Conservation (phyloP, 2,888 invertebrate species). For the Philaethria dido region DNA sequence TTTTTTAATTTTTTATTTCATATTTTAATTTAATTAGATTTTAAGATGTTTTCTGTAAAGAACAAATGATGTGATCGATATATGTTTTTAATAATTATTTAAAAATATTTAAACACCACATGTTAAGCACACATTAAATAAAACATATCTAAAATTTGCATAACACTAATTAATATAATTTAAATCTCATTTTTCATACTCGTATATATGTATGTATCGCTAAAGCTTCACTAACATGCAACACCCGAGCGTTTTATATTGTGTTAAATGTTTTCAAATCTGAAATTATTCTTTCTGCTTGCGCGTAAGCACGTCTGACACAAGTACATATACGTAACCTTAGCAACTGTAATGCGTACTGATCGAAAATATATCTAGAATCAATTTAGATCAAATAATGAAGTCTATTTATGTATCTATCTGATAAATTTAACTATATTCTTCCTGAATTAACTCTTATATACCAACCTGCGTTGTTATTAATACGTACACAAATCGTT, state of each 20-base stretch:
- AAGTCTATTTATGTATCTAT: slow-evolving; percentile 59
- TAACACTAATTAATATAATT: slow-evolving; percentile 27
- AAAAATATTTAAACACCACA: neutral
- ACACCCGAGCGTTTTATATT: slow-evolving; percentile 45
- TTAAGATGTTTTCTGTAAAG: slow-evolving; percentile 45
- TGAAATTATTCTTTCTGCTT: slow-evolving; percentile 61
- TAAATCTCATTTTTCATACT: slow-evolving; percentile 46
- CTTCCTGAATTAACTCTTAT: slow-evolving; percentile 72
- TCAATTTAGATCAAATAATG: slow-evolving; percentile 32
- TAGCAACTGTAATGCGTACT: slow-evolving; percentile 83
- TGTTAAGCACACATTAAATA: neutral
- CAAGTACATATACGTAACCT: slow-evolving; percentile 58
- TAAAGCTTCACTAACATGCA: slow-evolving; percentile 62
- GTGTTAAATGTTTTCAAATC: slow-evolving; percentile 51
- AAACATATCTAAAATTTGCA: slow-evolving; percentile 9
- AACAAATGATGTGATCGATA: slow-evolving; percentile 17
- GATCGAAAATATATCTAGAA: slow-evolving; percentile 50
- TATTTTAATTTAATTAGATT: slow-evolving; percentile 38
- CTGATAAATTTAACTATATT: slow-evolving; percentile 63
- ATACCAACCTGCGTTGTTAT: slow-evolving; percentile 54
- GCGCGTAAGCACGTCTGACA: slow-evolving; percentile 70
- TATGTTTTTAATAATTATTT: slow-evolving; percentile 11
- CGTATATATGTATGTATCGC: slow-evolving; percentile 48
- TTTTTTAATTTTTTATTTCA: slow-evolving; percentile 54
- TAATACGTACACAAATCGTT: slow-evolving; percentile 60